Evolutionary conservation across 2,888 invertebrate species (phyloP), one percentile per base, ranked within the genome.

Genomic region (Strigamia maritima): DNA sequence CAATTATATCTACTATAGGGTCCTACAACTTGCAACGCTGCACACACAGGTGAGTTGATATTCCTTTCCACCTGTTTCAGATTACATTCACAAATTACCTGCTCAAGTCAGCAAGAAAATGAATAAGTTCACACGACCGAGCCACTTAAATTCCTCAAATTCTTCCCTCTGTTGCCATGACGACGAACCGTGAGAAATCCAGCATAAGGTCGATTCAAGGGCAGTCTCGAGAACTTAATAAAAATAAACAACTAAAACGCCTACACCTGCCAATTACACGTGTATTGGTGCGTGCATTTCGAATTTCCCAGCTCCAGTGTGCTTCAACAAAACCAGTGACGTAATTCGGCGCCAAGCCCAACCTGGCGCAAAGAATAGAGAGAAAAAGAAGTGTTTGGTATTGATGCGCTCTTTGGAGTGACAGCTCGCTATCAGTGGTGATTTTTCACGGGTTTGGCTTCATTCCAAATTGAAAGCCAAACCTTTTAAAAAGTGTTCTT

Each of bases 371-470:
- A 70, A 70, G 70, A 70, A 54, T 19, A 6, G 70, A n/a, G 70
- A 70, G 28, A 28, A 70, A 28, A 70, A 70, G 24, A 28, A 70
- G 70, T 24, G 70, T 70, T 70, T 70, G 70, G 70, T 70, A 70
- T 70, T 70, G 70, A 70, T 70, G 70, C 70, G 70, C 70, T 70
- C 70, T 70, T 70, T 70, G 70, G 70, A 70, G 70, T 70, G 70
- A 70, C 70, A 70, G 70, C 70, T 70, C 70, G 28, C 70, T 70
- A 70, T 70, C 70, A 70, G 70, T 70, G 70, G 70, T 70, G 70
- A 70, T 70, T 70, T 70, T 70, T 70, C 70, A 70, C 70, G 70
- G 70, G 70, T 70, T 70, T 70, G 70, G 70, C 70, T 70, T 70
- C 70, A 70, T 70, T 70, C 70, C 70, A 70, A 70, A 70, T 70